A percentile compares a stretch with the other conserved stretches of the same genome.
Evolutionary conservation across 2,113 vertebrate species (phyloP).

Genomic region (Baryphthengus martii): DNA sequence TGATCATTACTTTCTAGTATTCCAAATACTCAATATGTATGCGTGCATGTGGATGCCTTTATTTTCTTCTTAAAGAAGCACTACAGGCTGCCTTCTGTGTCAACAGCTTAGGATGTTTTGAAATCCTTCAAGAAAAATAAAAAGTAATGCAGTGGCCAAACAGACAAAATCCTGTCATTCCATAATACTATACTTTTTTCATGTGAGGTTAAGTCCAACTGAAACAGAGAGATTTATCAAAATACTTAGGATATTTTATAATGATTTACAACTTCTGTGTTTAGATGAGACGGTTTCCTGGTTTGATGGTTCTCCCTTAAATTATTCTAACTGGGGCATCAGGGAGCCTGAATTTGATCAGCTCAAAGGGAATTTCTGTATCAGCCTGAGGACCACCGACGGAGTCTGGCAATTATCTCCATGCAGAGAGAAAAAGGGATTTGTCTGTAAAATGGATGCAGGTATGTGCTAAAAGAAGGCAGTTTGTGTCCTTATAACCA

Average conservation of each 20-base stretch:
- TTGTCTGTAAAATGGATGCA: constrained; percentile 86
- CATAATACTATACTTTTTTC: not conserved
- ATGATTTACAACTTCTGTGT: not conserved
- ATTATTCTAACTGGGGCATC: constrained; percentile 86
- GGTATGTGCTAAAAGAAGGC: constrained; percentile 65
- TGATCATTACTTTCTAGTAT: not conserved
- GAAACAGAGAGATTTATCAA: not conserved
- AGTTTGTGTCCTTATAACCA: not conserved
- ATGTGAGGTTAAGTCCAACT: not conserved
- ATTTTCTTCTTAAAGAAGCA: not conserved
- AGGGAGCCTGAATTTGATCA: constrained; percentile 71
- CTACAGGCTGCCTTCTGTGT: not conserved
- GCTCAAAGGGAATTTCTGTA: constrained; percentile 76
- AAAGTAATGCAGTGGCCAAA: not conserved
- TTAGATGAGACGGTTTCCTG: constrained; percentile 80
- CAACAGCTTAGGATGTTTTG: not conserved
- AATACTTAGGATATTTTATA: not conserved
- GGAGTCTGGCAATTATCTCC: constrained; percentile 81
- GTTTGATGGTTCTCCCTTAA: constrained; percentile 82
- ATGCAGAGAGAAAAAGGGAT: constrained; percentile 81
- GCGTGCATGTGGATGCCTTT: not conserved
- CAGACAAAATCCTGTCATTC: not conserved
- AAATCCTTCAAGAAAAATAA: not conserved
- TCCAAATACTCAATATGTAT: not conserved
- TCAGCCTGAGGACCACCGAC: constrained; percentile 76